Conservation (phyloP, 2,888 invertebrate genomes). For the Furcula furcula region DNA sequence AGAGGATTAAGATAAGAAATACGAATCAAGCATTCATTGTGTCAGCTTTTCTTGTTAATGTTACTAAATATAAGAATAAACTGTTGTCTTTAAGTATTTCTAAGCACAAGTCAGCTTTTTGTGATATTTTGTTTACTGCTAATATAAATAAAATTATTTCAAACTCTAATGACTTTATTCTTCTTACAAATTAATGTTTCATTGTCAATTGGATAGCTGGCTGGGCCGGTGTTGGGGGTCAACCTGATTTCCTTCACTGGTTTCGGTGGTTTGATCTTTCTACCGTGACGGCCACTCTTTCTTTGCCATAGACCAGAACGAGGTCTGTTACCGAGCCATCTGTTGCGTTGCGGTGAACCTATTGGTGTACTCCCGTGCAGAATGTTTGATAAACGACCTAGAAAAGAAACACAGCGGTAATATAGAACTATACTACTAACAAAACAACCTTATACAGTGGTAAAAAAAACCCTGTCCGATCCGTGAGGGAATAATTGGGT, state of each 20-base stretch:
- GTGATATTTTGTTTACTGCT: slow-evolving; percentile 15
- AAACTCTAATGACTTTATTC: slow-evolving; percentile 16
- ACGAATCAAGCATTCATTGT: slow-evolving; percentile 4
- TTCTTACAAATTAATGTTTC: slow-evolving; percentile 36
- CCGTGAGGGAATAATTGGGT: too few relatives aligned
- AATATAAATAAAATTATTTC: slow-evolving; percentile 9
- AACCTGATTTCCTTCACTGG: slow-evolving; percentile 58
- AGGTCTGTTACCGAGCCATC: slow-evolving; percentile 94
- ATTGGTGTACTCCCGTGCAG: slow-evolving; percentile 89
- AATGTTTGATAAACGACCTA: slow-evolving; percentile 91
- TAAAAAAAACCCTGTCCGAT: too few relatives aligned
- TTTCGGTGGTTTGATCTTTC: slow-evolving; percentile 86
- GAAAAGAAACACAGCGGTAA: not conserved
- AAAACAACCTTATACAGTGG: too few relatives aligned
- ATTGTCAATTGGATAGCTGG: slow-evolving; percentile 45
- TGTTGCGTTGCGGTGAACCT: slow-evolving; percentile 90
- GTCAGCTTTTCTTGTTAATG: not conserved
- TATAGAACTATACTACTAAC: too few relatives aligned
- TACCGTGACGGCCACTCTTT: slow-evolving; percentile 92
- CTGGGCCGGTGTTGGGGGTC: slow-evolving; percentile 14
- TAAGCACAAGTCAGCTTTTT: slow-evolving; percentile 12
- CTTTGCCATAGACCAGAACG: slow-evolving; percentile 95
- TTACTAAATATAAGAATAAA: not conserved
- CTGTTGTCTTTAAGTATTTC: not conserved
- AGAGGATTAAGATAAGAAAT: slow-evolving; percentile 39